Percentiles rank a stretch among this genome's conserved stretches.
Evolutionary conservation across 2,888 invertebrate genomes (phyloP).

Genomic region (Apodemia hepburni): DNA sequence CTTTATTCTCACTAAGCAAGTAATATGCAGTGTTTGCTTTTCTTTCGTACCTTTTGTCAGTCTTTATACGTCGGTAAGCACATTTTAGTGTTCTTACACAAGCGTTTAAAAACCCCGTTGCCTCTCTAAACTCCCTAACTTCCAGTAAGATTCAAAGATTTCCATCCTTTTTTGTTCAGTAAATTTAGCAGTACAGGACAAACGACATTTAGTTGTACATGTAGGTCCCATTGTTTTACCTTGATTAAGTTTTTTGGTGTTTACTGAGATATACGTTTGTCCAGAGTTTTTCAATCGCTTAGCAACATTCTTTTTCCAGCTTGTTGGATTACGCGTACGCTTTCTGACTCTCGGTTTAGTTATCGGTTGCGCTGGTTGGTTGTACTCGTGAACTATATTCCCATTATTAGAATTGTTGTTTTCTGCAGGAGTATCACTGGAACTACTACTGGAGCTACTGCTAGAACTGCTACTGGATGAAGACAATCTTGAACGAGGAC

Average conservation of each 20-base stretch:
- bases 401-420: not conserved
- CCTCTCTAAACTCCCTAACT: conserved; percentile 27
- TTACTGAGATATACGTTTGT: not conserved
- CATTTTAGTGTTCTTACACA: no score
- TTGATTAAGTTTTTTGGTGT: not conserved
- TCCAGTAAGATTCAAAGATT: conserved; percentile 26
- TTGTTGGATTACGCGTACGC: conserved; percentile 3
- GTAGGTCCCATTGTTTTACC: conserved; percentile 26
- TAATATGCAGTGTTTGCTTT: no score
- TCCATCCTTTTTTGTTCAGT: conserved; percentile 21
- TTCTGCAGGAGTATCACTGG: not conserved
- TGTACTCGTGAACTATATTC: not conserved
- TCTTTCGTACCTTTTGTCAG: no score
- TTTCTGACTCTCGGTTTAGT: not conserved
- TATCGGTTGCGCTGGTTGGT: not conserved
- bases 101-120: conserved; percentile 27
- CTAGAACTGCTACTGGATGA: conserved; percentile 1
- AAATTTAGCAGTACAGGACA: conserved; percentile 22
- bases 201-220: conserved; percentile 21
- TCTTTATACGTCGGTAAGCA: no score
- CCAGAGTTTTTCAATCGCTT: not conserved
- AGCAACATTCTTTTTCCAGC: not conserved
- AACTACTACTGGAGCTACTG: not conserved
- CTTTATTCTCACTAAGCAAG: no score
- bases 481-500: not conserved